These are phyloP conservation scores for Linurgus olivaceus DNA, from an alignment of 2,797 vertebrate species.

Conservation along the genomic window DNA sequence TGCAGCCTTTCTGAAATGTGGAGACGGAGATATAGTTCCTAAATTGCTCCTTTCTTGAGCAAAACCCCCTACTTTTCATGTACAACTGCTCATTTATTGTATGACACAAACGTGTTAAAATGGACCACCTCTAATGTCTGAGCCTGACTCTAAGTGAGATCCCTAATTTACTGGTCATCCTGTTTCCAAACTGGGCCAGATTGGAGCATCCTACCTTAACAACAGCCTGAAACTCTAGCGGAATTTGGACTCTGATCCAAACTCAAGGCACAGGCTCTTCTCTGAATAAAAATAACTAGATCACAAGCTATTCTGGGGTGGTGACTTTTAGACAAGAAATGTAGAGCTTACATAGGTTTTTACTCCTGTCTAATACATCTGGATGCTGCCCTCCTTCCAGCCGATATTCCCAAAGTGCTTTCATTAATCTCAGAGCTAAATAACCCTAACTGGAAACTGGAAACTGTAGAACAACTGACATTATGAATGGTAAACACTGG, in stretches of 20 bases:
- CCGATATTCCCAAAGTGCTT: not conserved
- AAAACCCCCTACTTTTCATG: rapidly evolving
- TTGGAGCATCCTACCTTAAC: slow-evolving; percentile 54
- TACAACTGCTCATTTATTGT: not conserved
- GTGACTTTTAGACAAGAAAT: slow-evolving; percentile 37
- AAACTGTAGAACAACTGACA: not conserved
- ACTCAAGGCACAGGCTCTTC: slow-evolving; percentile 24
- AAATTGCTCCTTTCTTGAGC: not conserved
- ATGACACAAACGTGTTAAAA: not conserved
- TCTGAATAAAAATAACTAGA: slow-evolving; percentile 56
- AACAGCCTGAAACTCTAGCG: not conserved
- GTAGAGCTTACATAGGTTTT: not conserved
- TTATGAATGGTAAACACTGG: not conserved
- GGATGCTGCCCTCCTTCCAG: not conserved
- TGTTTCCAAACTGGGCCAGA: not conserved
- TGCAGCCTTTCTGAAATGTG: not conserved
- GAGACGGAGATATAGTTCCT: not conserved
- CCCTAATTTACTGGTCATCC: not conserved
- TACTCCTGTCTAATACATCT: slow-evolving; percentile 1
- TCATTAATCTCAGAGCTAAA: not conserved
- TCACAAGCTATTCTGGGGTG: slow-evolving; percentile 50
- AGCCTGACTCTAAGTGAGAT: not conserved
- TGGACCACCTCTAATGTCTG: not conserved
- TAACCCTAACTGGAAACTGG: not conserved
- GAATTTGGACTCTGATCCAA: slow-evolving; percentile 42